Percentiles rank a stretch among this genome's conserved stretches.
Evolutionary conservation across 2,797 vertebrate species (phyloP).

Genomic region (Netta rufina): DNA sequence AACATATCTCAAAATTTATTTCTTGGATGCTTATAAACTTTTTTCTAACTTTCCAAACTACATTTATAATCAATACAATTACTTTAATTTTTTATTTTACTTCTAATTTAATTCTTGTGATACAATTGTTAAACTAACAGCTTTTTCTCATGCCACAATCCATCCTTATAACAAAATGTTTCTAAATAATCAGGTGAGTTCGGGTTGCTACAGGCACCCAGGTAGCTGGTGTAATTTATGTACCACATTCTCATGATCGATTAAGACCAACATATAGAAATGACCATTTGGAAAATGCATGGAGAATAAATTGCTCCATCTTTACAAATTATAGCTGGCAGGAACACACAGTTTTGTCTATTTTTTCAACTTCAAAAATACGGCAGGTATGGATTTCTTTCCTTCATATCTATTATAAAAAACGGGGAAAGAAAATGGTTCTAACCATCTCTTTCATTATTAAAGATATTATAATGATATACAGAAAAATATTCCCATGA

Average conservation of each 20-base stretch:
- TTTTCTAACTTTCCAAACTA: background rate
- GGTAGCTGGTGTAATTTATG: background rate
- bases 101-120: background rate
- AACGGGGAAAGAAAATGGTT: background rate
- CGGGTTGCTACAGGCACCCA: background rate
- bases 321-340: background rate
- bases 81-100: background rate
- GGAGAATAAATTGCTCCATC: background rate
- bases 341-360: background rate
- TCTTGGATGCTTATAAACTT: background rate
- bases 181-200: background rate
- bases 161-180: background rate
- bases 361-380: background rate
- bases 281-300: background rate
- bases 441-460: background rate
- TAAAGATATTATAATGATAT: background rate
- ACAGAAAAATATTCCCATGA: background rate
- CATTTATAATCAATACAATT: background rate
- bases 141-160: background rate
- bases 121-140: background rate
- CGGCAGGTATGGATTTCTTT: background rate
- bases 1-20: background rate
- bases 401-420: background rate
- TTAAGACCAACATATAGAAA: background rate
- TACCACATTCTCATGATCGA: background rate